Conservation (phyloP, 2,888 invertebrate genomes). For the Mythimna ferrago region DNA sequence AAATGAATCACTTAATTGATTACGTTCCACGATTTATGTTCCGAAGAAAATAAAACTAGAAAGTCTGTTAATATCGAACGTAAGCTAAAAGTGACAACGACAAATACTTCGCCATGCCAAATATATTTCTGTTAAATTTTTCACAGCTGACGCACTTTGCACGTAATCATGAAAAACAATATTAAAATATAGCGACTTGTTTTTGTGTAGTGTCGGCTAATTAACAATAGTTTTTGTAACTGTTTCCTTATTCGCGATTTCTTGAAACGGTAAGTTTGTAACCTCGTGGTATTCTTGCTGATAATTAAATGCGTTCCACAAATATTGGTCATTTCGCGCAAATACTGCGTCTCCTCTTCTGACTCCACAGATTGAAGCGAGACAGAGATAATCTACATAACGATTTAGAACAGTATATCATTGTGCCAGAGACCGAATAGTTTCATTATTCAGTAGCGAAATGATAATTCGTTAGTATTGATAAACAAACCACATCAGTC, state of each 20-base stretch:
- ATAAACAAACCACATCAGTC: slow-evolving; percentile 41
- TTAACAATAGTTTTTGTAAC: slow-evolving; percentile 17
- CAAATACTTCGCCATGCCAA: slow-evolving; percentile 37
- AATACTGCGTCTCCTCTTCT: slow-evolving; percentile 26
- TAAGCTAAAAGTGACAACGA: slow-evolving; percentile 29
- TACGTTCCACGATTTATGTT: slow-evolving; percentile 34
- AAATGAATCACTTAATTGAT: slow-evolving; percentile 32
- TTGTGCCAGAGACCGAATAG: slow-evolving; percentile 24
- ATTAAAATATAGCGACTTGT: slow-evolving; percentile 16
- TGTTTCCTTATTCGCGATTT: slow-evolving; percentile 31
- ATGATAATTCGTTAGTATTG: slow-evolving; percentile 35
- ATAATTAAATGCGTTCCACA: slow-evolving; percentile 42
- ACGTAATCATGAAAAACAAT: slow-evolving; percentile 27
- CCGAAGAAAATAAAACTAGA: slow-evolving; percentile 15
- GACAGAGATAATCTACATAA: slow-evolving; percentile 4
- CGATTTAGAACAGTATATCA: slow-evolving; percentile 34
- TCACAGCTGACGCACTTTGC: slow-evolving; percentile 42
- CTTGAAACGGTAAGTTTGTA: slow-evolving; percentile 16
- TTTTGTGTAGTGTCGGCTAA: slow-evolving; percentile 13
- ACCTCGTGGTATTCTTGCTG: slow-evolving; percentile 24
- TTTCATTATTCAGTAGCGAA: slow-evolving; percentile 27
- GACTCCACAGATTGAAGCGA: slow-evolving; percentile 1
- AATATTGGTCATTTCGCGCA: slow-evolving; percentile 31
- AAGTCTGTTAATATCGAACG: slow-evolving; percentile 20
- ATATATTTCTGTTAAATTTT: slow-evolving; percentile 38